A percentile compares a stretch with the other conserved stretches of the same genome.
Conservation (phyloP, 2,113 vertebrate genomes). For the Gnathonemus longibarbis region DNA sequence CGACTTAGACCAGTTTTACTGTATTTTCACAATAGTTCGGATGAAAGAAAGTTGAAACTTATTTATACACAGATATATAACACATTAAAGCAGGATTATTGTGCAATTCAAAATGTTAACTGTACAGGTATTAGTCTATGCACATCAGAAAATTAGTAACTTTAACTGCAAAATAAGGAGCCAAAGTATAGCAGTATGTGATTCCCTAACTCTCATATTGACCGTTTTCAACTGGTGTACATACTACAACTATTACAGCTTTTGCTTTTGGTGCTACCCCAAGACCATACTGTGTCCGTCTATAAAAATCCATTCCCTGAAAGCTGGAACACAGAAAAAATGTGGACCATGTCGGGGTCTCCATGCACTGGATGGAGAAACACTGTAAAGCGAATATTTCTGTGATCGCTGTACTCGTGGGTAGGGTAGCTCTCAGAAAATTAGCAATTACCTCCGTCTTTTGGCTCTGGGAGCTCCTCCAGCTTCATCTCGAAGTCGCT, state of each 20-base stretch:
- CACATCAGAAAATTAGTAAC: background rate
- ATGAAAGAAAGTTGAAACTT: background rate
- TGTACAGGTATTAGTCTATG: background rate
- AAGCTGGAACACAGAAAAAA: background rate
- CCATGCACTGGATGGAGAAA: background rate
- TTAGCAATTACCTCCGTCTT: conserved; percentile 66
- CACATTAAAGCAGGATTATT: background rate
- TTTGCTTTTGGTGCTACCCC: background rate
- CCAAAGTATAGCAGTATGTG: background rate
- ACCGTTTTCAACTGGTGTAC: background rate
- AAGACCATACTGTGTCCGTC: background rate
- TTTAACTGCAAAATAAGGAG: background rate
- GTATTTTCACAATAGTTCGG: background rate
- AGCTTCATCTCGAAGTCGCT: conserved; percentile 70
- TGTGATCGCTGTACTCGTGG: background rate
- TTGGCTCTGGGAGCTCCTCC: conserved; percentile 63
- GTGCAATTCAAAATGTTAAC: background rate
- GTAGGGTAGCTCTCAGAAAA: background rate
- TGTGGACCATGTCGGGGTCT: background rate
- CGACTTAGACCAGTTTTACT: no score
- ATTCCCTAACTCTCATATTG: background rate
- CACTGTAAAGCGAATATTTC: background rate
- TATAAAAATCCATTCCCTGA: background rate
- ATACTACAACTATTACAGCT: background rate
- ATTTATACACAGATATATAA: background rate